A percentile compares a stretch with the other conserved stretches of the same genome.
Conservation (phyloP, 2,113 vertebrate species). For the Galbula dea region DNA sequence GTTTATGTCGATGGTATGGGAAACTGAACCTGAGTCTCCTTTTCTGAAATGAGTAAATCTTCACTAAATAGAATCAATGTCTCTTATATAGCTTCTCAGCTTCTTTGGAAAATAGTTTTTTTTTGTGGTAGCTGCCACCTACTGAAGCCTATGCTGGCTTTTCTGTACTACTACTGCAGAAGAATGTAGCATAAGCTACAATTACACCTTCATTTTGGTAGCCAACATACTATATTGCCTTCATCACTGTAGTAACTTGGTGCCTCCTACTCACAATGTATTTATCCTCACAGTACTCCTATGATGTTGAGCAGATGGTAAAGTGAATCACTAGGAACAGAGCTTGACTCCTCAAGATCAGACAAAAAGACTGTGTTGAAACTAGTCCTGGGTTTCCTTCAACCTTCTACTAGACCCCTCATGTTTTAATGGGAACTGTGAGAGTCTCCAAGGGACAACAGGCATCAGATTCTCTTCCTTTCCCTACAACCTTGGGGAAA, state of each 20-base stretch:
- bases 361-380: not conserved
- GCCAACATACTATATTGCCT: conserved; percentile 19
- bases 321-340: conserved; percentile 50
- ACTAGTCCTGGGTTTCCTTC: not conserved
- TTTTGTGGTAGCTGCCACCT: not conserved
- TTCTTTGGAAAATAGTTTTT: not conserved
- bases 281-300: conserved; percentile 55
- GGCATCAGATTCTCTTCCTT: not conserved
- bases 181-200: conserved; percentile 12
- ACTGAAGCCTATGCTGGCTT: not conserved
- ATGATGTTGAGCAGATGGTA: conserved; percentile 51
- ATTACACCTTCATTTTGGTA: conserved; percentile 55
- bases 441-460: not conserved
- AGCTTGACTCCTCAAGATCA: conserved; percentile 41
- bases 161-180: conserved; percentile 1
- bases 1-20: not conserved
- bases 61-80: not conserved
- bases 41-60: not conserved
- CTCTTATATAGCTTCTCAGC: not conserved
- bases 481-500: not conserved
- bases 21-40: not conserved
- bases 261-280: conserved; percentile 45
- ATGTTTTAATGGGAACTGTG: rapidly evolving
- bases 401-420: not conserved
- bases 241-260: conserved; percentile 14